phyloP scores from a whole-genome alignment of 2,888 invertebrate species.

The Cinara cedri region DNA sequence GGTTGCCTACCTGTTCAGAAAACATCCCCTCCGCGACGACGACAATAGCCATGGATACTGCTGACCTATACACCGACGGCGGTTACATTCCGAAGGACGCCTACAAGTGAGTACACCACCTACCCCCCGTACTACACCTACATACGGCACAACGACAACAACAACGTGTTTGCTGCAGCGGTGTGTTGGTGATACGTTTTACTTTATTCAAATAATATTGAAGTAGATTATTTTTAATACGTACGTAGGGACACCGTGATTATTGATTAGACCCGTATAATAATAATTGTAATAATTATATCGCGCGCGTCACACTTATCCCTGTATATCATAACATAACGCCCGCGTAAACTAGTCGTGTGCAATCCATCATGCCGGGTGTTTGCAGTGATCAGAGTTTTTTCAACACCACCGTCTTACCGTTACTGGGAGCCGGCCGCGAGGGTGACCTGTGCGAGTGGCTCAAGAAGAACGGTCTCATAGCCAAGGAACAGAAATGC shows the following conservation, averaged over 20 bases:
- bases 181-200: background rate
- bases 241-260: background rate
- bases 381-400: constrained; percentile 63
- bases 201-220: too few relatives aligned
- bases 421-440: constrained; percentile 66
- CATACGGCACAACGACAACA: background rate
- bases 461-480: constrained; percentile 66
- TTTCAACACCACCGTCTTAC: constrained; percentile 65
- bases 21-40: background rate
- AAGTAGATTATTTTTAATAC: too few relatives aligned
- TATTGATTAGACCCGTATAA: constrained; percentile 41
- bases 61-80: background rate
- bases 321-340: background rate
- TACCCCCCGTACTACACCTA: background rate
- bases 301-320: background rate
- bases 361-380: constrained; percentile 32
- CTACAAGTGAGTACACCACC: constrained; percentile 37
- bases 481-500: constrained; percentile 64
- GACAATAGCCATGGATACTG: background rate
- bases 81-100: constrained; percentile 30
- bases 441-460: constrained; percentile 67
- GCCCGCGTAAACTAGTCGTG: constrained; percentile 11
- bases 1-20: too few relatives aligned
- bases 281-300: background rate
- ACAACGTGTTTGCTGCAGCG: background rate